Evolutionary conservation across 2,113 vertebrate genomes (phyloP).

Genomic region (Amphilophus citrinellus): DNA sequence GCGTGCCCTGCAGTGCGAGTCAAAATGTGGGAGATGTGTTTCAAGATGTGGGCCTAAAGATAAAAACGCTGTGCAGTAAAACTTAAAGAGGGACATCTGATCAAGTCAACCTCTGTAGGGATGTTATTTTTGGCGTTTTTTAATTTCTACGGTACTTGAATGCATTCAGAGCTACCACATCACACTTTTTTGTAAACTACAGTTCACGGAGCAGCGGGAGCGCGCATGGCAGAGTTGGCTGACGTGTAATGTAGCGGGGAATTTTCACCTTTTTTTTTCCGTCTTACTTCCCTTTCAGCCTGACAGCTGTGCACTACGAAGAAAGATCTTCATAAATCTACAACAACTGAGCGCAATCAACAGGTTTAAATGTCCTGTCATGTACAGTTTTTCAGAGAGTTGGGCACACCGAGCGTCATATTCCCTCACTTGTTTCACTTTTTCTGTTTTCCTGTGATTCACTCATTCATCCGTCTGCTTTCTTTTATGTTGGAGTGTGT

Average conservation of each 20-base stretch:
- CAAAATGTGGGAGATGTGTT: neutral
- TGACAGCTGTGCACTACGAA: neutral
- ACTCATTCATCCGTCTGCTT: neutral
- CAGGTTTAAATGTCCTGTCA: neutral
- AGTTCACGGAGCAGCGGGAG: conserved; percentile 17
- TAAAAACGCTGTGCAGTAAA: neutral
- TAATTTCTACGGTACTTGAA: conserved; percentile 24
- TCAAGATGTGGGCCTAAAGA: neutral
- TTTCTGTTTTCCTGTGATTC: neutral
- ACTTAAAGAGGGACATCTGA: no score
- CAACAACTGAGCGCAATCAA: neutral
- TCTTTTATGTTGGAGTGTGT: conserved; percentile 9
- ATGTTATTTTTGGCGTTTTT: neutral
- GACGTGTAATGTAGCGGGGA: conserved; percentile 19
- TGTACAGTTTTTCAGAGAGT: neutral
- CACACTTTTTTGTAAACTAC: conserved; percentile 8
- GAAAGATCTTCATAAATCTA: neutral
- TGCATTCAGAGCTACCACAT: neutral
- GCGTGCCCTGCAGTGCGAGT: neutral
- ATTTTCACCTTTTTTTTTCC: neutral
- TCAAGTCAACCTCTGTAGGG: neutral
- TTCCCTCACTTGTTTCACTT: neutral
- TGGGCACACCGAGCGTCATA: neutral
- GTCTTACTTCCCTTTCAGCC: neutral
- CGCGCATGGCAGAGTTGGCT: conserved; percentile 36